Percentiles rank a stretch among this genome's conserved stretches.
Evolutionary conservation across 2,888 invertebrate species (phyloP).

Genomic region (Argynnis bischoffii): DNA sequence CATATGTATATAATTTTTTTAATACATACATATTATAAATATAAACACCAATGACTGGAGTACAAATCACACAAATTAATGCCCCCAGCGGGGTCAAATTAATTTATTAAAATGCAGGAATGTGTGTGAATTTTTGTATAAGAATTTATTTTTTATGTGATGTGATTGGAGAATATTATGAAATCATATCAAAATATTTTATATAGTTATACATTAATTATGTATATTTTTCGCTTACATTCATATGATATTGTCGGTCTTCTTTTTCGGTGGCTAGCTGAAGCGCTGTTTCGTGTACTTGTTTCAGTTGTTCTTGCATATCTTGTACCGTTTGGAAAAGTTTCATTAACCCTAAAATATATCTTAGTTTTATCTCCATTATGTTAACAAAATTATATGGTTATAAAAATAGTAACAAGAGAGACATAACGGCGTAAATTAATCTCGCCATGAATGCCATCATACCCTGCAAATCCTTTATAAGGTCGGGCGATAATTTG

Average conservation of each 20-base stretch:
- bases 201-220: no score
- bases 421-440: neutral
- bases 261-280: slow-evolving; percentile 82
- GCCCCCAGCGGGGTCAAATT: no score
- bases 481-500: slow-evolving; percentile 59
- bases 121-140: no score
- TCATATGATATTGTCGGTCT: slow-evolving; percentile 75
- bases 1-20: no score
- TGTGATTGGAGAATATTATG: no score
- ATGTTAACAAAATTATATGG: no score
- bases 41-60: no score
- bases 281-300: slow-evolving; percentile 67
- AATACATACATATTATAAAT: no score
- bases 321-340: slow-evolving; percentile 70
- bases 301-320: slow-evolving; percentile 65
- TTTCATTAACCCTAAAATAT: slow-evolving; percentile 56
- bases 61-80: no score
- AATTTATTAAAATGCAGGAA: no score
- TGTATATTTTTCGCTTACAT: slow-evolving; percentile 58
- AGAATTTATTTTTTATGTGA: no score
- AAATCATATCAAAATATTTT: no score
- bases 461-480: slow-evolving; percentile 68
- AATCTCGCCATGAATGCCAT: neutral
- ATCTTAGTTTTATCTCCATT: neutral
- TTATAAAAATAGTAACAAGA: neutral